A percentile compares a stretch with the other conserved stretches of the same genome.
phyloP scores from a whole-genome alignment of 2,888 invertebrate genomes.

The Torymus texanus region DNA sequence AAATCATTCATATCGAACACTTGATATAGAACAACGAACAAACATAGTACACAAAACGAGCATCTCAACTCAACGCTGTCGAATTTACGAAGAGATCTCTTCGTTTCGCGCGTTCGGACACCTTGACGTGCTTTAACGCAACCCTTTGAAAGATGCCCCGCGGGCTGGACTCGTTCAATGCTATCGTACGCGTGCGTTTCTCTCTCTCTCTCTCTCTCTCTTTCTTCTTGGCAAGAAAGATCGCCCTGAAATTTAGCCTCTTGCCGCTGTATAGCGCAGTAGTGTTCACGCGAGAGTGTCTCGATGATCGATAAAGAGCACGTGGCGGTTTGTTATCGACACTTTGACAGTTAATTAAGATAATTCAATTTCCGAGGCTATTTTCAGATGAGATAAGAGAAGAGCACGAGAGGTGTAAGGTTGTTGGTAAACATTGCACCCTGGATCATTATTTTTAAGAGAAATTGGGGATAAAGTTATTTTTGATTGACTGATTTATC shows the following conservation, averaged over 20 bases:
- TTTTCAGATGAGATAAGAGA: neutral
- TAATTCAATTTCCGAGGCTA: neutral
- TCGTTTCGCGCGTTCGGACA: conserved; percentile 61
- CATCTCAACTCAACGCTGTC: conserved; percentile 9
- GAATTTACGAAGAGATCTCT: conserved; percentile 52
- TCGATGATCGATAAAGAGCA: conserved; percentile 39
- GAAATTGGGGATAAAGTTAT: too few relatives aligned
- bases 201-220: conserved; percentile 9
- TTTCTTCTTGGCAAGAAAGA: neutral
- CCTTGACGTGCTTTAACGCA: conserved; percentile 62
- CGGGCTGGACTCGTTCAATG: conserved; percentile 58
- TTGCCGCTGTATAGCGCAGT: neutral
- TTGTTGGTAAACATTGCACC: neutral
- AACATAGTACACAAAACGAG: too few relatives aligned
- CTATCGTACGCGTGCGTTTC: conserved; percentile 57
- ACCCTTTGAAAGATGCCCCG: conserved; percentile 55
- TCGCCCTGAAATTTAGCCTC: conserved; percentile 26
- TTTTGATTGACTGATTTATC: too few relatives aligned
- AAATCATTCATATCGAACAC: too few relatives aligned
- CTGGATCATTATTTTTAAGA: neutral
- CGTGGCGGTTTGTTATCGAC: neutral
- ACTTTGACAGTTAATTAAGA: conserved; percentile 44
- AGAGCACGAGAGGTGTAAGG: neutral
- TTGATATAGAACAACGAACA: too few relatives aligned
- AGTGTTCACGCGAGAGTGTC: too few relatives aligned